Evolutionary conservation across 2,888 invertebrate genomes (phyloP).

Genomic region (Ceramica pisi): DNA sequence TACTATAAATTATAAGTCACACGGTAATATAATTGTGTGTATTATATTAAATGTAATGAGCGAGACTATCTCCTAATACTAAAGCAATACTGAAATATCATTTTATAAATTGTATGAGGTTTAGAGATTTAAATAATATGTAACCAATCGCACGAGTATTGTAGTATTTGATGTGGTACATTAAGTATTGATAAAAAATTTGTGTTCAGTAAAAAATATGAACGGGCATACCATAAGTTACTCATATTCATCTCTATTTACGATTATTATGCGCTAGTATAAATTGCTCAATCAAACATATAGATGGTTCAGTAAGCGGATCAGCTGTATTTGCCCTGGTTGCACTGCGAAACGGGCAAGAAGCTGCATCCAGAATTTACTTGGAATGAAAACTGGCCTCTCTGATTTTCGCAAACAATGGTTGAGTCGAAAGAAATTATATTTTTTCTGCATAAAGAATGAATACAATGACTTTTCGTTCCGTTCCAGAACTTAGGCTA

Average conservation of each 20-base stretch:
- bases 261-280: slow-evolving; percentile 37
- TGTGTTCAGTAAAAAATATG: slow-evolving; percentile 23
- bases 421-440: neutral
- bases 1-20: slow-evolving; percentile 37
- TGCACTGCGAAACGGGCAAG: neutral
- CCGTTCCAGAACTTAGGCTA: neutral
- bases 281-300: slow-evolving; percentile 65
- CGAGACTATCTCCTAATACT: slow-evolving; percentile 78
- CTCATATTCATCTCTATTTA: slow-evolving; percentile 31
- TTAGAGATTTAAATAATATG: slow-evolving; percentile 68
- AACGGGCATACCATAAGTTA: slow-evolving; percentile 28
- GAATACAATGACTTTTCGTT: neutral
- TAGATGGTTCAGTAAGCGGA: slow-evolving; percentile 4
- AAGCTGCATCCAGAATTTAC: neutral
- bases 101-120: slow-evolving; percentile 75
- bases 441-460: neutral
- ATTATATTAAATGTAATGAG: slow-evolving; percentile 65
- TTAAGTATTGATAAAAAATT: slow-evolving; percentile 48
- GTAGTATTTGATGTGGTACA: slow-evolving; percentile 59
- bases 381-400: neutral
- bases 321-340: slow-evolving; percentile 2
- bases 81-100: slow-evolving; percentile 87
- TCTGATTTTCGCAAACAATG: slow-evolving; percentile 1
- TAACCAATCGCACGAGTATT: slow-evolving; percentile 57
- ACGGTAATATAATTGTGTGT: slow-evolving; percentile 57